Conservation (phyloP, 2,797 vertebrate genomes). For the Parambassis ranga region DNA sequence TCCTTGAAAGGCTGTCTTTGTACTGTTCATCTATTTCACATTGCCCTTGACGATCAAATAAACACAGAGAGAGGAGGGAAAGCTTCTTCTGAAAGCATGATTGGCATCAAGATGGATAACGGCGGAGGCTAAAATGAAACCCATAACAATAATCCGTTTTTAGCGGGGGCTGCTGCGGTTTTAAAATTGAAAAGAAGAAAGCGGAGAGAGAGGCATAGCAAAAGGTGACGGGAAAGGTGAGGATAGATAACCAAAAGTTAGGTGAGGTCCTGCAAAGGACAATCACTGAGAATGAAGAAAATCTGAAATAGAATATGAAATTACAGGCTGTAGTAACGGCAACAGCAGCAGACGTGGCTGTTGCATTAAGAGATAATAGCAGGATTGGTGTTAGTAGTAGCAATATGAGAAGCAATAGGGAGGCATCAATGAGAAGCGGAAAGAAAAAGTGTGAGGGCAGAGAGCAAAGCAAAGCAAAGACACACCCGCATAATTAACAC, state of each 20-base stretch:
- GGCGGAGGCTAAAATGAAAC: slow-evolving; percentile 57
- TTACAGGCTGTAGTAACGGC: slow-evolving; percentile 12
- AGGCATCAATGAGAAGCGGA: neutral
- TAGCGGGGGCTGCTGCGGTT: slow-evolving; percentile 34
- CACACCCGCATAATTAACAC: slow-evolving; percentile 79
- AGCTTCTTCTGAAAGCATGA: slow-evolving; percentile 64
- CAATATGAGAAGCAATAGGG: neutral
- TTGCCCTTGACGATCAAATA: slow-evolving; percentile 78
- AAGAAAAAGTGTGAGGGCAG: slow-evolving; percentile 1
- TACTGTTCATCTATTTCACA: slow-evolving; percentile 65
- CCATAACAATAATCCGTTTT: slow-evolving; percentile 67
- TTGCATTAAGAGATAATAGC: neutral
- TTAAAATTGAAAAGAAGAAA: slow-evolving; percentile 56
- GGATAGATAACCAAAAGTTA: slow-evolving; percentile 26
- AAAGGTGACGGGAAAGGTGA: slow-evolving; percentile 28
- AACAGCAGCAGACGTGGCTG: neutral
- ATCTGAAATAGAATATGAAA: slow-evolving; percentile 17
- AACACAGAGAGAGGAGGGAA: slow-evolving; percentile 50
- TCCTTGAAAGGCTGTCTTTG: slow-evolving; percentile 59
- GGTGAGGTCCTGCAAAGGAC: slow-evolving; percentile 22
- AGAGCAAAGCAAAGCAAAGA: slow-evolving; percentile 43
- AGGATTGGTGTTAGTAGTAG: neutral
- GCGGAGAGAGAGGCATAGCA: slow-evolving; percentile 5
- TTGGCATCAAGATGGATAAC: slow-evolving; percentile 60
- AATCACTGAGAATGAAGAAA: slow-evolving; percentile 8